A percentile compares a stretch with the other conserved stretches of the same genome.
Evolutionary conservation across 2,888 invertebrate species (phyloP).

Genomic region (Cybosia mesomella): DNA sequence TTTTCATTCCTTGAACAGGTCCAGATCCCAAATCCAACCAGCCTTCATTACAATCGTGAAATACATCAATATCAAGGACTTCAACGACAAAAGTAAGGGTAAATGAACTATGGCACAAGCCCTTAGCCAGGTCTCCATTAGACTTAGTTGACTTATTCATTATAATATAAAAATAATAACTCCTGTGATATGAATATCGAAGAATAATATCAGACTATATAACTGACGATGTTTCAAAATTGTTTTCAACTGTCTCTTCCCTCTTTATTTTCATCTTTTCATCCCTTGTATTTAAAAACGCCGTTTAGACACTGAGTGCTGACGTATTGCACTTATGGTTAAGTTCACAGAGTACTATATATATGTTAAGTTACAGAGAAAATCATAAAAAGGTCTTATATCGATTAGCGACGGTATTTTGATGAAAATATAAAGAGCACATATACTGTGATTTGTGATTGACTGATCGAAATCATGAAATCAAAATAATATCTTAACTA

Average conservation of each 20-base stretch:
- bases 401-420: too few relatives aligned
- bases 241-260: not conserved
- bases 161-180: not conserved
- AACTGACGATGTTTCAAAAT: not conserved
- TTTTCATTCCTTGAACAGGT: conserved; percentile 64
- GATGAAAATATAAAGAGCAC: too few relatives aligned
- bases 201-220: not conserved
- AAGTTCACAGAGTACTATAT: too few relatives aligned
- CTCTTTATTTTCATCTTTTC: too few relatives aligned
- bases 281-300: not conserved
- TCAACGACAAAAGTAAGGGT: conserved; percentile 74
- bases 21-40: conserved; percentile 67
- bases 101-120: conserved; percentile 59
- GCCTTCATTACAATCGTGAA: conserved; percentile 72
- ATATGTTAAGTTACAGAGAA: too few relatives aligned
- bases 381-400: too few relatives aligned
- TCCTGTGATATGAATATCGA: not conserved
- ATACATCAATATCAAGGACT: conserved; percentile 70
- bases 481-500: too few relatives aligned
- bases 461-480: too few relatives aligned
- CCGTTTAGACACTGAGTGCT: not conserved
- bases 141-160: conserved; percentile 12
- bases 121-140: not conserved
- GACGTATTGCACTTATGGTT: not conserved
- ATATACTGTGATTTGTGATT: too few relatives aligned